Evolutionary conservation across 2,113 vertebrate genomes (phyloP).

Genomic region (Cairina moschata): DNA sequence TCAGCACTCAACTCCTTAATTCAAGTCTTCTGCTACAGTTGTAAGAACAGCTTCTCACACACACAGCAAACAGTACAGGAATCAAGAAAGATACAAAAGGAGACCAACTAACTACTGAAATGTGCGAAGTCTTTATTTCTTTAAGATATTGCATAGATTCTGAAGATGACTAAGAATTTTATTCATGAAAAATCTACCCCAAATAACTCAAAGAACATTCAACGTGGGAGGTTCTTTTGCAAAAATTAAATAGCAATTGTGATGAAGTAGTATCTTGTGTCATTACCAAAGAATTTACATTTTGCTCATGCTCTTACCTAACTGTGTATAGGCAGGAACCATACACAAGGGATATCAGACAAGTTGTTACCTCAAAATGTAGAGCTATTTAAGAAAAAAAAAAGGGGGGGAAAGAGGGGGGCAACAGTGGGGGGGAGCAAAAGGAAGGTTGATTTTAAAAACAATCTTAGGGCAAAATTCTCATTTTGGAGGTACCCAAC

Average conservation of each 20-base stretch:
- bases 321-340: neutral
- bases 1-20: neutral
- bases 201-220: conserved; percentile 67
- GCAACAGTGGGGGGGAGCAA: neutral
- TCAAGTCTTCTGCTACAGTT: neutral
- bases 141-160: conserved; percentile 42
- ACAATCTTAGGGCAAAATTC: neutral
- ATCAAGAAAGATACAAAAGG: neutral
- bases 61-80: neutral
- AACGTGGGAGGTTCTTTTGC: conserved; percentile 55
- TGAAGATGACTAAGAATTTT: conserved; percentile 69
- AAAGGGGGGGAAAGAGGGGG: neutral
- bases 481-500: neutral
- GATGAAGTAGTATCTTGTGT: conserved; percentile 63
- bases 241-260: conserved; percentile 64
- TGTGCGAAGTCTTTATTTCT: neutral
- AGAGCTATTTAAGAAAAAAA: neutral
- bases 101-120: neutral
- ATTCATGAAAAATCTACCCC: conserved; percentile 67
- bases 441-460: neutral
- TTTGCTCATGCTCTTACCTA: conserved; percentile 54
- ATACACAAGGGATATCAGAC: neutral
- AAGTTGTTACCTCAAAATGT: neutral
- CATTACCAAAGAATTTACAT: conserved; percentile 48
- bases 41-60: neutral